Conservation (phyloP, 1,140 invertebrate species). For the Melipona quadrifasciata region DNA sequence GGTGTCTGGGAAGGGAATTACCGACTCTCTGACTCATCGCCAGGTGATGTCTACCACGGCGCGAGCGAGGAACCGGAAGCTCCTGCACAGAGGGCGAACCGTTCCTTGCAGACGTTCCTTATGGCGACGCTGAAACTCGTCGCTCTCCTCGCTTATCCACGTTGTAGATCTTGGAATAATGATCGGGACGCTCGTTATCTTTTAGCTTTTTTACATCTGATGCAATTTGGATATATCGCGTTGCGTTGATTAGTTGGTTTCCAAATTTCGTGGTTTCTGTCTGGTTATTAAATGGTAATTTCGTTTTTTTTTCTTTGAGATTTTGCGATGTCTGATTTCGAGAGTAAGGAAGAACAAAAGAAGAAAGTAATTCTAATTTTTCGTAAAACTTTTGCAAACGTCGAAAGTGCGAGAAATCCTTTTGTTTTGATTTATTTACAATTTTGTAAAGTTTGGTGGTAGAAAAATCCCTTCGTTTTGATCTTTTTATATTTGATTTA, state of each 20-base stretch:
- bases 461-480: no score
- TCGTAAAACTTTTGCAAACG: neutral
- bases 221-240: neutral
- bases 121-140: neutral
- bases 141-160: neutral
- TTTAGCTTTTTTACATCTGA: neutral
- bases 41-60: conserved; percentile 66
- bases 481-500: no score
- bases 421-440: no score
- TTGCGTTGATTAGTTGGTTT: neutral
- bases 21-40: conserved; percentile 72
- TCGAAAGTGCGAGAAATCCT: no score
- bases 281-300: neutral
- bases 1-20: conserved; percentile 69
- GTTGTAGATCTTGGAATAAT: neutral
- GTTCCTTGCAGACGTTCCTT: conserved; percentile 24
- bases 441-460: no score
- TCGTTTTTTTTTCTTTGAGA: no score
- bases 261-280: neutral
- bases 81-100: conserved; percentile 39
- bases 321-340: neutral
- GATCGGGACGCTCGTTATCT: neutral
- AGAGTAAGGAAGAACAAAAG: neutral
- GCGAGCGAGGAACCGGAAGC: conserved; percentile 68
- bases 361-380: neutral